phyloP scores from a whole-genome alignment of 2,888 invertebrate genomes.

The Tetrapedia diversipes region DNA sequence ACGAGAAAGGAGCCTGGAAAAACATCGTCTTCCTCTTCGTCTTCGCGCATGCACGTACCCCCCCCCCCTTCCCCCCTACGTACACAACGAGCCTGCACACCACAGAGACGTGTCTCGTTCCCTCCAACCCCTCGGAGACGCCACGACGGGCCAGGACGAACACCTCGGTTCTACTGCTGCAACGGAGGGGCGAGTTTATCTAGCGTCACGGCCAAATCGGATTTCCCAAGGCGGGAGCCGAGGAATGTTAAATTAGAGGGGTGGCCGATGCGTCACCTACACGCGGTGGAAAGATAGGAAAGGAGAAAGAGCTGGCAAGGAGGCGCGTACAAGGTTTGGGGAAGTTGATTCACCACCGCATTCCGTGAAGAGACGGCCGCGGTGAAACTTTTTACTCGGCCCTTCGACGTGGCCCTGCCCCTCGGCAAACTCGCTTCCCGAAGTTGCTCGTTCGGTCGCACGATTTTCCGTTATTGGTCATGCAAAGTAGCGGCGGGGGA shows the following conservation, averaged over 20 bases:
- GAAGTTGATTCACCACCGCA: constrained; percentile 46
- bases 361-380: constrained; percentile 35
- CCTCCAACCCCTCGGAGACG: constrained; percentile 12
- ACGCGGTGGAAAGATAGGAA: constrained; percentile 41
- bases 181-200: constrained; percentile 58
- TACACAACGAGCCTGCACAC: too few relatives aligned
- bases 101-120: background rate
- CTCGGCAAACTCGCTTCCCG: constrained; percentile 13
- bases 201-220: constrained; percentile 61
- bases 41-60: background rate
- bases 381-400: constrained; percentile 56
- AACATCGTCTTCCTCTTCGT: constrained; percentile 17
- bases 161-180: constrained; percentile 13
- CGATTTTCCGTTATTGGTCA: constrained; percentile 13
- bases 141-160: constrained; percentile 34
- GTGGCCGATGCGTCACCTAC: constrained; percentile 52
- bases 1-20: constrained; percentile 20
- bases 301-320: constrained; percentile 24
- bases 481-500: background rate
- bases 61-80: background rate
- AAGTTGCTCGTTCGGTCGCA: constrained; percentile 23
- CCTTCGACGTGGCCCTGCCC: background rate
- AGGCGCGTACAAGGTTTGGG: constrained; percentile 9
- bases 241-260: constrained; percentile 67
- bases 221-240: constrained; percentile 56